Conservation (phyloP, 1,140 invertebrate species). For the Nasonia giraulti region DNA sequence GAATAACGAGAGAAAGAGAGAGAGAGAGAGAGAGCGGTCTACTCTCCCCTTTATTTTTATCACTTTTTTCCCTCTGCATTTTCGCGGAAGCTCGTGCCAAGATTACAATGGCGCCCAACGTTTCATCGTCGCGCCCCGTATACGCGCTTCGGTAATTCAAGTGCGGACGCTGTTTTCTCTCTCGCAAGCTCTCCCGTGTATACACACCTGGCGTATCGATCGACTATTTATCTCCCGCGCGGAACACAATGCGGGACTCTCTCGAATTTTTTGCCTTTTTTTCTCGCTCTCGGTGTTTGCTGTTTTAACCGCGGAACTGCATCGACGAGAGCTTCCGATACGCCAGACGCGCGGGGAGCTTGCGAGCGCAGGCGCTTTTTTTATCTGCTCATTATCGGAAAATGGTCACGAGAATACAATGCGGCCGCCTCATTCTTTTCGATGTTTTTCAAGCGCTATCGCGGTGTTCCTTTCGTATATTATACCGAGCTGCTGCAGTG, state of each 20-base stretch:
- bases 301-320: not conserved
- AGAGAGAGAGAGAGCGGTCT: not conserved
- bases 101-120: conserved; percentile 14
- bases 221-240: conserved; percentile 14
- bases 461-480: too few relatives aligned
- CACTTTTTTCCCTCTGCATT: not conserved
- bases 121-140: conserved; percentile 6
- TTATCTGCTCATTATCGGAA: too few relatives aligned
- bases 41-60: conserved; percentile 1
- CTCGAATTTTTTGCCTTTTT: not conserved
- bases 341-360: not conserved
- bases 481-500: too few relatives aligned
- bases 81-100: not conserved
- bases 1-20: not conserved
- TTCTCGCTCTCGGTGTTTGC: not conserved
- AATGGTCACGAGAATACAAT: too few relatives aligned
- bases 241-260: not conserved
- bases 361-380: too few relatives aligned
- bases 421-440: too few relatives aligned
- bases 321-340: not conserved
- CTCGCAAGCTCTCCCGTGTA: too few relatives aligned
- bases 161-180: not conserved
- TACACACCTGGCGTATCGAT: conserved; percentile 5
- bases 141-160: not conserved
- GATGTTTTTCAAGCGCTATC: too few relatives aligned